These are phyloP conservation scores for Penelope pileata DNA, from an alignment of 2,113 vertebrate genomes.

Conservation along the genomic window DNA sequence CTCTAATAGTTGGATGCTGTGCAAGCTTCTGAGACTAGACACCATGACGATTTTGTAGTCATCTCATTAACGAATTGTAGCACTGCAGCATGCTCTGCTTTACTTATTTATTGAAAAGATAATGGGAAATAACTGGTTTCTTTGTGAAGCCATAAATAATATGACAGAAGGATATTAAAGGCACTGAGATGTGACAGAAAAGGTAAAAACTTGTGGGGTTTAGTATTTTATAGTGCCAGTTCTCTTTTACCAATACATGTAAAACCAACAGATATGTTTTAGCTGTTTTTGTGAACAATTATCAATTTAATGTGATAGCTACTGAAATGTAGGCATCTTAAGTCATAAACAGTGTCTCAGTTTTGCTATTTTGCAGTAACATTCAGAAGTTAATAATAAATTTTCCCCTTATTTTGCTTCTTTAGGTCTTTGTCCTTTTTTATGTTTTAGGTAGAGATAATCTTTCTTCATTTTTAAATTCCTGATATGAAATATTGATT, in stretches of 20 bases:
- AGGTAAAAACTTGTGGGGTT: constrained; percentile 74
- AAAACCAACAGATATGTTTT: constrained; percentile 74
- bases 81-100: constrained; percentile 74
- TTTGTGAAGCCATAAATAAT: constrained; percentile 84
- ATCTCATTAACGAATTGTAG: constrained; percentile 81
- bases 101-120: constrained; percentile 84
- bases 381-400: not conserved
- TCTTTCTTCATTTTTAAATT: not conserved
- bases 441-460: not conserved
- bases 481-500: not conserved
- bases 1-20: constrained; percentile 72
- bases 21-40: constrained; percentile 70
- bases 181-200: constrained; percentile 81
- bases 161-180: constrained; percentile 81
- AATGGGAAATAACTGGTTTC: constrained; percentile 82
- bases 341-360: not conserved
- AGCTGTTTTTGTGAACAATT: constrained; percentile 62
- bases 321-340: constrained; percentile 43
- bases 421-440: not conserved
- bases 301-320: constrained; percentile 35
- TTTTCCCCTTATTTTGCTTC: not conserved
- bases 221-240: constrained; percentile 72
- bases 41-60: constrained; percentile 77
- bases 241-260: constrained; percentile 57
- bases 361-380: not conserved